A percentile compares a stretch with the other conserved stretches of the same genome.
phyloP scores from a whole-genome alignment of 1,140 invertebrate species.

The Lasioglossum albipes region DNA sequence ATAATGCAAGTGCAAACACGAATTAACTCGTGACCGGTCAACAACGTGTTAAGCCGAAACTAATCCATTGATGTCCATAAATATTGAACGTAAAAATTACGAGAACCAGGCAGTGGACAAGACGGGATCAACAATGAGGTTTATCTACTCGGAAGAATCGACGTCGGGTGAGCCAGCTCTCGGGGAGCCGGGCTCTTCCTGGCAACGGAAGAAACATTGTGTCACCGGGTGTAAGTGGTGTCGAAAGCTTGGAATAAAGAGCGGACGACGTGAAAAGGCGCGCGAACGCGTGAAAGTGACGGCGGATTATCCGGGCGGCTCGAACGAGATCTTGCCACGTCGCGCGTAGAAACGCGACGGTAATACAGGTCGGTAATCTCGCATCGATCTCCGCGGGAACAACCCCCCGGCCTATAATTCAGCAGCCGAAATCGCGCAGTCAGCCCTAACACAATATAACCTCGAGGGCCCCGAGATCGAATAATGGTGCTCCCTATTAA shows the following conservation, averaged over 20 bases:
- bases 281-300: slow-evolving; percentile 10
- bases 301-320: slow-evolving; percentile 4
- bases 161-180: too few species aligned
- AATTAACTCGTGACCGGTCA: too few species aligned
- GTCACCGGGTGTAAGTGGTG: background rate
- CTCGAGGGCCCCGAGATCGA: background rate
- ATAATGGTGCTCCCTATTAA: slow-evolving; percentile 17
- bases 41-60: too few species aligned
- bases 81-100: too few species aligned
- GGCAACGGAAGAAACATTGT: too few species aligned
- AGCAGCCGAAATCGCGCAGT: slow-evolving; percentile 20
- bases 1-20: too few species aligned
- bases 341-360: too few species aligned
- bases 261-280: background rate
- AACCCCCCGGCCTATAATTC: slow-evolving; percentile 17
- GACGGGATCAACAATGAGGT: too few species aligned
- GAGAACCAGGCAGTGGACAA: too few species aligned
- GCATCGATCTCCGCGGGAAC: slow-evolving; percentile 13
- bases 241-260: background rate
- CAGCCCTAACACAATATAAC: slow-evolving; percentile 25
- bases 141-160: too few species aligned
- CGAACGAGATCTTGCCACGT: slow-evolving; percentile 1
- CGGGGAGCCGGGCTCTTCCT: too few species aligned
- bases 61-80: too few species aligned
- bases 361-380: slow-evolving; percentile 1